A percentile compares a stretch with the other conserved stretches of the same genome.
phyloP scores from a whole-genome alignment of 2,113 vertebrate genomes.

The Oreochromis spilurus region DNA sequence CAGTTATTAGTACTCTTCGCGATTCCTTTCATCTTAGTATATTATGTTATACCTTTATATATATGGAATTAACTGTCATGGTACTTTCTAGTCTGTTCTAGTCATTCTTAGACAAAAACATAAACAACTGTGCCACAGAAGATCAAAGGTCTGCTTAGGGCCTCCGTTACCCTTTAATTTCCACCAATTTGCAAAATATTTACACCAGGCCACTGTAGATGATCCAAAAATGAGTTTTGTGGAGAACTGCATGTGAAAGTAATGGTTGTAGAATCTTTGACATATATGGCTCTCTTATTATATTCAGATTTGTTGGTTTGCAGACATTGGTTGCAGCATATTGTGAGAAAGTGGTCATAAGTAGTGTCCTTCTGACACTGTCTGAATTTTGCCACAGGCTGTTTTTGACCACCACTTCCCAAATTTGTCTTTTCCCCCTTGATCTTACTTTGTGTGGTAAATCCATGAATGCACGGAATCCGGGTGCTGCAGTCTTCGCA shows the following conservation, averaged over 20 bases:
- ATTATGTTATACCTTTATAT: background rate
- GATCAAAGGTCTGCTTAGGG: background rate
- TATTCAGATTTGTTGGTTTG: background rate
- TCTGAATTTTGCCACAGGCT: background rate
- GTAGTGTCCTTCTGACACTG: background rate
- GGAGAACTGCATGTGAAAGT: background rate
- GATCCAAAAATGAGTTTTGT: background rate
- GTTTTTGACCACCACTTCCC: background rate
- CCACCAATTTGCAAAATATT: background rate
- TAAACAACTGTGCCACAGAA: background rate
- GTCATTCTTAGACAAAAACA: background rate
- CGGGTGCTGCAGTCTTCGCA: background rate
- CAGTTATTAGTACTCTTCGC: rapidly evolving
- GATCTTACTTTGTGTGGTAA: background rate
- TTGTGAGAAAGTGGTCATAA: background rate
- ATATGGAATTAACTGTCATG: background rate
- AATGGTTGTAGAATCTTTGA: background rate
- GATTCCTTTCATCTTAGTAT: background rate
- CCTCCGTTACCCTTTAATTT: background rate
- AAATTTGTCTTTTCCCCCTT: background rate
- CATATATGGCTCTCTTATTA: background rate
- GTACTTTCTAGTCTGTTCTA: background rate
- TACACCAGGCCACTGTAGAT: background rate
- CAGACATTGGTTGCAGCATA: background rate
- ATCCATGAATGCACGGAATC: background rate